A percentile compares a stretch with the other conserved stretches of the same genome.
Evolutionary conservation across 2,797 vertebrate species (phyloP).

Genomic region (Hylomyscus alleni): DNA sequence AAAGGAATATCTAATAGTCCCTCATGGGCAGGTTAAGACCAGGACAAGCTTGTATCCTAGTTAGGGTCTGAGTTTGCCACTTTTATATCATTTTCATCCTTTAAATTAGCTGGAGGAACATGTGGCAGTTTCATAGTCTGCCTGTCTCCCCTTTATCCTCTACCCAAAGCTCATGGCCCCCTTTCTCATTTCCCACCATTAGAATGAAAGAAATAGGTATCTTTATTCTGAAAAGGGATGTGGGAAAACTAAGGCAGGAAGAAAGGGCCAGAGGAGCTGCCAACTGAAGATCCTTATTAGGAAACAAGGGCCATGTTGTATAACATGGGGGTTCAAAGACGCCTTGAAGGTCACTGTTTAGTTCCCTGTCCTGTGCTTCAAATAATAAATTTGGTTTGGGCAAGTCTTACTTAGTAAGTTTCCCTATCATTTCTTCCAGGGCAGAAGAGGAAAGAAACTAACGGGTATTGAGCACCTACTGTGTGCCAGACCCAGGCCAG

Average conservation of each 20-base stretch:
- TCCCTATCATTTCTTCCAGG: constrained; percentile 85
- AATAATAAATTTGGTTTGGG: constrained; percentile 78
- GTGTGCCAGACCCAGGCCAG: constrained; percentile 86
- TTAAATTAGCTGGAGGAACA: neutral
- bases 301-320: constrained; percentile 45
- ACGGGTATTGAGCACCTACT: constrained; percentile 85
- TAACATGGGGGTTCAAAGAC: constrained; percentile 52
- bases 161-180: neutral
- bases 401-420: constrained; percentile 85
- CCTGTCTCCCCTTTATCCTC: neutral
- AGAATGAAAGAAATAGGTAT: constrained; percentile 49
- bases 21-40: constrained; percentile 15
- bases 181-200: constrained; percentile 5
- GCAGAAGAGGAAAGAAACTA: constrained; percentile 86
- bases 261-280: neutral
- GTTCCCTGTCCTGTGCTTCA: constrained; percentile 77
- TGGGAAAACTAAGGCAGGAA: constrained; percentile 56
- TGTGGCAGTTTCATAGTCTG: neutral
- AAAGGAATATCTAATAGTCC: neutral
- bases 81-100: neutral
- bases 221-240: neutral
- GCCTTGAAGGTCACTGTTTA: constrained; percentile 67
- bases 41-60: neutral
- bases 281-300: constrained; percentile 53
- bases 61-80: neutral